A percentile compares a stretch with the other conserved stretches of the same genome.
Conservation (phyloP, 2,113 vertebrate genomes). For the Hirundichthys speculiger region DNA sequence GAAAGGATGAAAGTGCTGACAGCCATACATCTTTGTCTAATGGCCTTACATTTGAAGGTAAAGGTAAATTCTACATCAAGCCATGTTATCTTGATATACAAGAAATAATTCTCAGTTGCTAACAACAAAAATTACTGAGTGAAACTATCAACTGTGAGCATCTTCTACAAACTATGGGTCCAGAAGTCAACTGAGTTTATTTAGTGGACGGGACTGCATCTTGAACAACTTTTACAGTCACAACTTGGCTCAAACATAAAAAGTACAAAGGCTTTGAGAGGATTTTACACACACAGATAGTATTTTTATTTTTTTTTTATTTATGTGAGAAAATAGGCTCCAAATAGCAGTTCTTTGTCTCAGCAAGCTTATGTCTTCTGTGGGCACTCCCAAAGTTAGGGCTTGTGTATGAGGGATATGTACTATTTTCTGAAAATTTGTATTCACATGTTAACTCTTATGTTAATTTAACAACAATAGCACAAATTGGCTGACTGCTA, state of each 20-base stretch:
- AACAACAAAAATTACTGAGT: not conserved
- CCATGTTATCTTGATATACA: not conserved
- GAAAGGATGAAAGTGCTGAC: not conserved
- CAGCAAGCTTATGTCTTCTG: too few relatives aligned
- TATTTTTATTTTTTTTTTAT: too few relatives aligned
- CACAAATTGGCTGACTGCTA: slow-evolving; percentile 19
- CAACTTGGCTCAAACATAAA: not conserved
- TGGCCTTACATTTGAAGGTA: not conserved
- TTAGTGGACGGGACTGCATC: not conserved
- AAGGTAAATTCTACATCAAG: not conserved
- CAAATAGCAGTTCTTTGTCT: too few relatives aligned
- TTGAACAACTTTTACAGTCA: not conserved
- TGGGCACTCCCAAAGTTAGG: too few relatives aligned
- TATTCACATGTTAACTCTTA: not conserved
- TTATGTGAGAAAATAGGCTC: too few relatives aligned
- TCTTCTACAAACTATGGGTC: not conserved
- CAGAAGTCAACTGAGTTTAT: not conserved
- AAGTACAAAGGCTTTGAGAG: not conserved
- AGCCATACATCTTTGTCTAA: not conserved
- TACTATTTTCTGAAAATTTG: not conserved
- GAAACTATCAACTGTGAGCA: not conserved
- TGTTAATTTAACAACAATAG: slow-evolving; percentile 9
- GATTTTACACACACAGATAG: too few relatives aligned
- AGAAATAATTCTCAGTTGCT: not conserved
- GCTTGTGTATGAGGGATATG: too few relatives aligned